A percentile compares a stretch with the other conserved stretches of the same genome.
Evolutionary conservation across 2,797 vertebrate genomes (phyloP).

Genomic region (Silurus aristotelis): DNA sequence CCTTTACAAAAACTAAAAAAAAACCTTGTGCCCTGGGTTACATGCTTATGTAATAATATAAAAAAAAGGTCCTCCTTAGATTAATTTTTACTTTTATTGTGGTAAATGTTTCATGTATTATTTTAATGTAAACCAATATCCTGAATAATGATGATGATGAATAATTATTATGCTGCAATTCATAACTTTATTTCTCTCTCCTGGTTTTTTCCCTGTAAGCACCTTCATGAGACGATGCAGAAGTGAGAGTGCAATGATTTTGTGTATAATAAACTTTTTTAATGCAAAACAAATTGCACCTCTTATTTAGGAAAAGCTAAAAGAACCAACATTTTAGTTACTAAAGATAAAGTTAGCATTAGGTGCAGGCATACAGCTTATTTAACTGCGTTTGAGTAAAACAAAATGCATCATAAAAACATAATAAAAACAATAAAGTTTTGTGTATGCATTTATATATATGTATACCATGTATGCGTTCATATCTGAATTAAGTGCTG

Average conservation of each 20-base stretch:
- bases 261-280: slow-evolving; percentile 9
- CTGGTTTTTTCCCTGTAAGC: neutral
- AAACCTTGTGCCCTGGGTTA: neutral
- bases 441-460: neutral
- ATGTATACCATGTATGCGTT: neutral
- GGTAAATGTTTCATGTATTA: neutral
- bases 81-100: neutral
- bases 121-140: neutral
- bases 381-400: slow-evolving; percentile 6
- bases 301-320: slow-evolving; percentile 7
- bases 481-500: neutral
- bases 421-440: neutral
- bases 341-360: slow-evolving; percentile 4
- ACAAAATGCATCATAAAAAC: neutral
- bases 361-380: neutral
- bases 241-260: slow-evolving; percentile 10
- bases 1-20: neutral
- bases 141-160: neutral
- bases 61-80: neutral
- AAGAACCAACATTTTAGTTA: neutral
- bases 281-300: slow-evolving; percentile 7
- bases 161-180: slow-evolving; percentile 5
- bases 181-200: slow-evolving; percentile 9
- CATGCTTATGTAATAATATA: no score
- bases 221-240: neutral